These are phyloP conservation scores for Sphaeridia pumilis DNA, from an alignment of 2,888 invertebrate species.

Conservation along the genomic window DNA sequence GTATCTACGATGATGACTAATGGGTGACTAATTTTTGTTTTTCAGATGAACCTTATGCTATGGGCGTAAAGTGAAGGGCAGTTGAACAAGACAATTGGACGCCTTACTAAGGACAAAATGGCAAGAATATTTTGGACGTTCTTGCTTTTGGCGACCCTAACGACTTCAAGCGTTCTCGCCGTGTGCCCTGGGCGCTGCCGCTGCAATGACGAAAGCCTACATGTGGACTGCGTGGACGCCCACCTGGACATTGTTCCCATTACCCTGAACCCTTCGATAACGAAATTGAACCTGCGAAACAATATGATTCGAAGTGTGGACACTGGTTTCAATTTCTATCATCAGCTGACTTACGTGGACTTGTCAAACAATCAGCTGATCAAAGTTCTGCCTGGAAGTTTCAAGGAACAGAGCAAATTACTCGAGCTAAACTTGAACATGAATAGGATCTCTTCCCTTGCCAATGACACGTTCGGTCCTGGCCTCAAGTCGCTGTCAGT, in stretches of 20 bases:
- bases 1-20: too few relatives aligned
- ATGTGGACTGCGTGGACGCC: slow-evolving; percentile 73
- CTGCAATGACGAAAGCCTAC: slow-evolving; percentile 79
- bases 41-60: too few relatives aligned
- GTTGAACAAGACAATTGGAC: too few relatives aligned
- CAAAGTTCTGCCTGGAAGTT: slow-evolving; percentile 65
- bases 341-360: slow-evolving; percentile 71
- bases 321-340: slow-evolving; percentile 72
- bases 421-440: slow-evolving; percentile 71
- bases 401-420: slow-evolving; percentile 65
- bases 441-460: slow-evolving; percentile 70
- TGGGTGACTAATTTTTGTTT: too few relatives aligned
- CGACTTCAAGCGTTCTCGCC: slow-evolving; percentile 42
- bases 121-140: too few relatives aligned
- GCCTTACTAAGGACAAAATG: too few relatives aligned
- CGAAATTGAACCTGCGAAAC: slow-evolving; percentile 64
- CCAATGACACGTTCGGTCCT: slow-evolving; percentile 67
- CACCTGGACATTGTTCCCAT: slow-evolving; percentile 80
- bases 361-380: slow-evolving; percentile 72
- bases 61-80: too few relatives aligned
- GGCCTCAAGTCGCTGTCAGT: slow-evolving; percentile 52
- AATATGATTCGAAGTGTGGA: slow-evolving; percentile 80
- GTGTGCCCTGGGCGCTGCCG: slow-evolving; percentile 77
- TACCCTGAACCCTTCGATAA: slow-evolving; percentile 79
- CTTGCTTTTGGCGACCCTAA: not conserved